Percentiles rank a stretch among this genome's conserved stretches.
Evolutionary conservation across 2,797 vertebrate species (phyloP).

Genomic region (Alfaro cultratus): DNA sequence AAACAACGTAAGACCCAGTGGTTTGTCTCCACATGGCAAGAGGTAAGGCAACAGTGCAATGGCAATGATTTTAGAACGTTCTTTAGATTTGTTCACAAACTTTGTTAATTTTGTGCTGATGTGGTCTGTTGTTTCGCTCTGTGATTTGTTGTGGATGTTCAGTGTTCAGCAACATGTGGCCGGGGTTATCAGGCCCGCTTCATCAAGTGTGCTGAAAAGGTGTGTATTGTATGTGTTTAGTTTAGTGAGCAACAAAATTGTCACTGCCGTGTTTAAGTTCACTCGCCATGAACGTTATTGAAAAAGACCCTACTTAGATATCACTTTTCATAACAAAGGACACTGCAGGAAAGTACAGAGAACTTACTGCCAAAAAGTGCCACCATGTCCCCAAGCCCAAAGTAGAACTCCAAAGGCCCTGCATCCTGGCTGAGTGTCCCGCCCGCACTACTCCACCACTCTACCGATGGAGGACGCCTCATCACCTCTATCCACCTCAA

Average conservation of each 20-base stretch:
- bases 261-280: background rate
- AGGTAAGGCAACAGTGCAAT: slow-evolving; percentile 70
- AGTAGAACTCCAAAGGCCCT: slow-evolving; percentile 82
- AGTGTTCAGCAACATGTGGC: slow-evolving; percentile 90
- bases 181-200: slow-evolving; percentile 83
- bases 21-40: slow-evolving; percentile 88
- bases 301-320: background rate
- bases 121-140: slow-evolving; percentile 10
- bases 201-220: slow-evolving; percentile 88
- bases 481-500: slow-evolving; percentile 41
- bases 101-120: background rate
- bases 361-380: slow-evolving; percentile 86
- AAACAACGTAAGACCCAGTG: slow-evolving; percentile 88
- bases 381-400: slow-evolving; percentile 81
- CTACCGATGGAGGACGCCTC: slow-evolving; percentile 50
- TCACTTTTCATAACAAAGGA: slow-evolving; percentile 55
- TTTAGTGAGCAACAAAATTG: background rate
- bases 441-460: slow-evolving; percentile 39
- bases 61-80: background rate
- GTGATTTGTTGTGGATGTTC: slow-evolving; percentile 21
- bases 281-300: background rate
- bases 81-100: slow-evolving; percentile 1
- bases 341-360: slow-evolving; percentile 84
- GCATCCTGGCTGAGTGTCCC: slow-evolving; percentile 77
- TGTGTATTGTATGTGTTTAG: slow-evolving; percentile 48